Conservation (phyloP, 2,888 invertebrate species). For the Halictus quadricinctus region DNA sequence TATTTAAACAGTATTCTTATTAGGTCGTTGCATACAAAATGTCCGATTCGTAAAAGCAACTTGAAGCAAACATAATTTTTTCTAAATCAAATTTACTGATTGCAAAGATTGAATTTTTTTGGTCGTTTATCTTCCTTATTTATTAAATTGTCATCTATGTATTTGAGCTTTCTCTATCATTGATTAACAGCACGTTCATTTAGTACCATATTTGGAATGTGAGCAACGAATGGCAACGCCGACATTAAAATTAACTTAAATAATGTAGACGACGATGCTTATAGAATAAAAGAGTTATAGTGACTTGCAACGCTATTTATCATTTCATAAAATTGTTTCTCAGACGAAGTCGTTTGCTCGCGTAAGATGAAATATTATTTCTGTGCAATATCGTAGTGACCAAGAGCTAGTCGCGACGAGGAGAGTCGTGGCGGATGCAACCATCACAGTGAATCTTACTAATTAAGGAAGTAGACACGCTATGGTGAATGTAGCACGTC, state of each 20-base stretch:
- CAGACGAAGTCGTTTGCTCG: not conserved
- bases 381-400: not conserved
- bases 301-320: not conserved
- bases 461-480: slow-evolving; percentile 56
- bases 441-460: slow-evolving; percentile 22
- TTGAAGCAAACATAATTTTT: too few relatives aligned
- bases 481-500: slow-evolving; percentile 47
- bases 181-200: too few relatives aligned
- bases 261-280: not conserved
- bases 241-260: not conserved
- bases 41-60: too few relatives aligned
- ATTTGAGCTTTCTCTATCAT: too few relatives aligned
- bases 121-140: too few relatives aligned
- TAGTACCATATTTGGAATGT: too few relatives aligned
- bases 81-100: too few relatives aligned
- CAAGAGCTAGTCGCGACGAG: slow-evolving; percentile 13
- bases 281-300: not conserved
- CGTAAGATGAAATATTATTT: slow-evolving; percentile 2
- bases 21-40: too few relatives aligned
- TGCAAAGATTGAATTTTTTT: too few relatives aligned
- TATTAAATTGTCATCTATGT: too few relatives aligned
- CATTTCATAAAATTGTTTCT: not conserved
- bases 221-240: not conserved
- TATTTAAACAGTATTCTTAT: too few relatives aligned
- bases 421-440: slow-evolving; percentile 20